A percentile compares a stretch with the other conserved stretches of the same genome.
Evolutionary conservation across 2,797 vertebrate species (phyloP).

Genomic region (Hippoglossus hippoglossus): DNA sequence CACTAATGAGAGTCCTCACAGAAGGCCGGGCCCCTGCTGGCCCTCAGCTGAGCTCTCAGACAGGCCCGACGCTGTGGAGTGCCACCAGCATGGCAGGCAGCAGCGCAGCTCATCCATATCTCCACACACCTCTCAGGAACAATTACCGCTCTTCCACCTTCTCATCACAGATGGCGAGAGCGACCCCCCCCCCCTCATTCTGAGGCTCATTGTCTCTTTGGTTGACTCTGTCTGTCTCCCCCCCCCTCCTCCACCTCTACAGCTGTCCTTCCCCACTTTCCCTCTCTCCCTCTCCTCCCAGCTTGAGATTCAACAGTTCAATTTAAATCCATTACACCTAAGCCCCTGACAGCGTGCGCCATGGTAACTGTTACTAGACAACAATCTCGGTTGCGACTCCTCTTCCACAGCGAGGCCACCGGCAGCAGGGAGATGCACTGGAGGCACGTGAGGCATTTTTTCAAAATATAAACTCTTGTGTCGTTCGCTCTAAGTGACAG

Average conservation of each 20-base stretch:
- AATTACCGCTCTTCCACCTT: slow-evolving; percentile 71
- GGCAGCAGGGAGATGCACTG: slow-evolving; percentile 17
- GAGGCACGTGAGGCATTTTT: slow-evolving; percentile 30
- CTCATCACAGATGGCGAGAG: slow-evolving; percentile 70
- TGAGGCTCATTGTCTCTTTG: slow-evolving; percentile 48
- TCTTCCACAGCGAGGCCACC: slow-evolving; percentile 16
- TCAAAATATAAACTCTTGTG: slow-evolving; percentile 41
- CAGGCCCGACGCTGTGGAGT: slow-evolving; percentile 34
- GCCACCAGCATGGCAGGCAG: slow-evolving; percentile 47
- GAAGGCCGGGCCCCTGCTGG: slow-evolving; percentile 34
- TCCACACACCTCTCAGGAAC: slow-evolving; percentile 64
- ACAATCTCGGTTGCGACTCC: slow-evolving; percentile 56
- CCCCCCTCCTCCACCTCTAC: slow-evolving; percentile 36
- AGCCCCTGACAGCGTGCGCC: slow-evolving; percentile 67
- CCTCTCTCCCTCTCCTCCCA: slow-evolving; percentile 23
- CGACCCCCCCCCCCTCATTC: background rate
- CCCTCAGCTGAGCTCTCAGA: slow-evolving; percentile 35
- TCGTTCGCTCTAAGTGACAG: slow-evolving; percentile 58
- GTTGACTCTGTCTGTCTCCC: slow-evolving; percentile 45
- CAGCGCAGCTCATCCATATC: slow-evolving; percentile 46
- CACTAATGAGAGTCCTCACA: slow-evolving; percentile 57
- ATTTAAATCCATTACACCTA: slow-evolving; percentile 79
- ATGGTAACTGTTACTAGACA: slow-evolving; percentile 80
- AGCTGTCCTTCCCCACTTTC: slow-evolving; percentile 12
- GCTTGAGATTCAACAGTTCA: slow-evolving; percentile 74